Evolutionary conservation across 2,888 invertebrate genomes (phyloP).

Genomic region (Nephrotoma guestfalica): DNA sequence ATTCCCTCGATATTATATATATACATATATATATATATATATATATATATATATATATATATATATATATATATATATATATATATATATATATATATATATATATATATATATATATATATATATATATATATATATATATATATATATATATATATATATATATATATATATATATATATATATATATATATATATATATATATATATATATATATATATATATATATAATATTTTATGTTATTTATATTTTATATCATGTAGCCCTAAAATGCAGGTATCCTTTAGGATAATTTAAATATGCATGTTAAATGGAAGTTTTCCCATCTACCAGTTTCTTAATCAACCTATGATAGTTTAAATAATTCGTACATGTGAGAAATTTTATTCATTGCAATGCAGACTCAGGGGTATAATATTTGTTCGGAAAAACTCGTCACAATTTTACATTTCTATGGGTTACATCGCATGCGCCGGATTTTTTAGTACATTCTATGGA

Average conservation of each 20-base stretch:
- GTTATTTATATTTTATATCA: too few relatives aligned
- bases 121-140: background rate
- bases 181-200: background rate
- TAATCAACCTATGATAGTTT: background rate
- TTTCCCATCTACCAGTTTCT: background rate
- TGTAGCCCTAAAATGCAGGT: background rate
- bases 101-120: background rate
- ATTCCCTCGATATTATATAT: background rate
- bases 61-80: background rate
- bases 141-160: background rate
- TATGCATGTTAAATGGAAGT: background rate
- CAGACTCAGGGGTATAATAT: background rate
- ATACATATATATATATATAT: background rate
- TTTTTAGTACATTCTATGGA: background rate
- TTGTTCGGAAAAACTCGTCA: background rate
- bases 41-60: background rate
- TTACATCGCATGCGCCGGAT: background rate
- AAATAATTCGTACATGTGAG: background rate
- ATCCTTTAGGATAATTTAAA: background rate
- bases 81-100: background rate
- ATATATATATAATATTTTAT: background rate
- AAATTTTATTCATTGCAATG: background rate
- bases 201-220: background rate
- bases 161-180: background rate
- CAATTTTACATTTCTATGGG: background rate